phyloP scores from a whole-genome alignment of 1,140 invertebrate genomes.

The Conopomorpha cramerella region DNA sequence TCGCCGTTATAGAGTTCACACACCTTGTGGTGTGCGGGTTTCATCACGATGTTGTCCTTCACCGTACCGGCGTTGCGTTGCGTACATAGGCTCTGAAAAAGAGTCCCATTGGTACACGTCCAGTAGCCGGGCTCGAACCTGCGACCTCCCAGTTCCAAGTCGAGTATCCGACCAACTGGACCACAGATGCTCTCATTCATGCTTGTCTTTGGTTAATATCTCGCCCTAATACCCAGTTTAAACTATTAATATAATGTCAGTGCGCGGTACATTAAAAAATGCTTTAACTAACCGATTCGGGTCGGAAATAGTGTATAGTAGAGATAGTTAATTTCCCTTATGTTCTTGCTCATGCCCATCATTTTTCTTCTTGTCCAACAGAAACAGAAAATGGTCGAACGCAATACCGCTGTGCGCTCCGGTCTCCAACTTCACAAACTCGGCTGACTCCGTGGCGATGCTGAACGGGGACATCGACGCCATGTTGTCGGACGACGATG shows the following conservation, averaged over 20 bases:
- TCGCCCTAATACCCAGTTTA: too few species aligned
- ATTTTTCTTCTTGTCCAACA: constrained; percentile 12
- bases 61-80: neutral
- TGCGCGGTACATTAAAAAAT: too few species aligned
- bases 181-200: neutral
- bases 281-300: too few species aligned
- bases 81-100: neutral
- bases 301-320: too few species aligned
- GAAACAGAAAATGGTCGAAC: constrained; percentile 85
- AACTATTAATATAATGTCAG: too few species aligned
- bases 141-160: neutral
- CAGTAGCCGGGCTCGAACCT: neutral
- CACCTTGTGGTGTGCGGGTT: neutral
- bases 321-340: too few species aligned
- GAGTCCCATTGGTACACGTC: neutral
- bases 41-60: neutral
- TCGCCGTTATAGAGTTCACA: neutral
- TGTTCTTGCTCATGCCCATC: too few species aligned
- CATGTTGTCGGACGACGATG: constrained; percentile 52
- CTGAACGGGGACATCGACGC: constrained; percentile 44
- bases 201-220: too few species aligned
- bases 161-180: neutral
- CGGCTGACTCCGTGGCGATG: constrained; percentile 31
- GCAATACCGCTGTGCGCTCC: constrained; percentile 72
- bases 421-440: constrained; percentile 31